Base-by-base conservation (phyloP, 1,140 invertebrate species). In the Formica selysi region DNA sequence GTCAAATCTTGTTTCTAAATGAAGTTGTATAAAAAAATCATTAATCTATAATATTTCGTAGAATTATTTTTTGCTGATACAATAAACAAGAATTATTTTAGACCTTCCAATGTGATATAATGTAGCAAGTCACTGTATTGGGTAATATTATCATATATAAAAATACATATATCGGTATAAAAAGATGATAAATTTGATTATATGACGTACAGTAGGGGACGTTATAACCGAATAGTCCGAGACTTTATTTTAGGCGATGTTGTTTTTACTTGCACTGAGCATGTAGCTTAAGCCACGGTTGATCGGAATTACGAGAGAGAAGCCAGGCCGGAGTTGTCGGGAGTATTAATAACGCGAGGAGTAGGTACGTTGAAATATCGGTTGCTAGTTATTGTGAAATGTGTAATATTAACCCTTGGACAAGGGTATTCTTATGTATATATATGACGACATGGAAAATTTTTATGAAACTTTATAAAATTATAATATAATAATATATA, bases 241-340 rank as follows among this genome's bases (percentile, higher is more conserved):
- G 7, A 10, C n/a, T 76, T 61, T 38, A 76, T 61, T 76, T 76
- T 41, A 19, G 73, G 0, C 32, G n/a, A 36, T 26, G n/a, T 76
- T 76, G 73, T 76, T 76, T 76, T 76, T 76, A 59, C 54, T 76
- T 76, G 22, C 73, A 76, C n/a, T 76, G 32, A 3, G 13, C 8
- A 32, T 29, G 19, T 74, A 74, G 71, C 22, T 61, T 59, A 61
- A 41, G 73, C 73, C 36, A 26, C 71, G 51, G 22, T 13, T 41
- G 73, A 76, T 76, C 73, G 54, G 54, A 76, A 76, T 76, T 76
- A 61, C 73, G 54, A 76, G 73, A 76, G 73, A 76, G 54, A 76
- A 76, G 54, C 22, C 48, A 13, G 67, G 5, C 13, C 32, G 8
- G 54, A 61, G 54, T 76, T 76, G 73, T 61, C 73, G 73, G 16